phyloP scores from a whole-genome alignment of 1,140 invertebrate genomes.

The Leptinotarsa undecemlineata region DNA sequence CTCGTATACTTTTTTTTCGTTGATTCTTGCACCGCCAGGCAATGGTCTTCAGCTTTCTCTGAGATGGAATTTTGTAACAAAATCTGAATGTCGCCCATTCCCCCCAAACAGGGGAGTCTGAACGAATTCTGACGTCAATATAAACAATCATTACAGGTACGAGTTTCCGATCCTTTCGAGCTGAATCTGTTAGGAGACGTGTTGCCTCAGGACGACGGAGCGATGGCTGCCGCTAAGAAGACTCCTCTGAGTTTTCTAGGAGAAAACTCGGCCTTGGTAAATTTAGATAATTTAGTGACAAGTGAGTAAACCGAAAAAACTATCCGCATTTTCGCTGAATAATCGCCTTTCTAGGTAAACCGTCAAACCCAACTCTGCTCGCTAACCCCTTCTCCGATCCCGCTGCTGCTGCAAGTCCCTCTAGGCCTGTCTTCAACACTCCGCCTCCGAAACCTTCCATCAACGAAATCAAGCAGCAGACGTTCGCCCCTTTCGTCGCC shows the following conservation, averaged over 20 bases:
- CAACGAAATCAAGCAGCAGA: conserved; percentile 61
- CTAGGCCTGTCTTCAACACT: conserved; percentile 50
- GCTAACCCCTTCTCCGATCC: conserved; percentile 58
- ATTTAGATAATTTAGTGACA: conserved; percentile 92
- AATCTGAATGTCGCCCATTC: too few relatives aligned
- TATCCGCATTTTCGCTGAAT: background rate
- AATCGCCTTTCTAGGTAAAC: conserved; percentile 43
- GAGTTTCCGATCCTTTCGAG: conserved; percentile 70
- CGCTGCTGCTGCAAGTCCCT: conserved; percentile 20
- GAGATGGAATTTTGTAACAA: too few relatives aligned
- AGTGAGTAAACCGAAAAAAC: conserved; percentile 32
- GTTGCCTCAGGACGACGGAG: conserved; percentile 54
- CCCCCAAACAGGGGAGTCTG: too few relatives aligned
- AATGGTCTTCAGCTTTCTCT: too few relatives aligned
- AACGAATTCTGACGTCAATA: too few relatives aligned
- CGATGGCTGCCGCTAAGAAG: conserved; percentile 68
- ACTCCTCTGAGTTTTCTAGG: conserved; percentile 92
- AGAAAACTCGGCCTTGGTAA: conserved; percentile 91
- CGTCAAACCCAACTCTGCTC: conserved; percentile 40
- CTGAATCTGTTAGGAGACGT: conserved; percentile 64
- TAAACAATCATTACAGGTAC: conserved; percentile 41
- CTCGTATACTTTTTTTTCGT: too few relatives aligned
- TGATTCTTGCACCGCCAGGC: too few relatives aligned
- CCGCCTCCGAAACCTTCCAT: conserved; percentile 57
- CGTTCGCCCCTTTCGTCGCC: conserved; percentile 50